Conservation (phyloP, 2,113 vertebrate species). For the Megalops atlanticus region DNA sequence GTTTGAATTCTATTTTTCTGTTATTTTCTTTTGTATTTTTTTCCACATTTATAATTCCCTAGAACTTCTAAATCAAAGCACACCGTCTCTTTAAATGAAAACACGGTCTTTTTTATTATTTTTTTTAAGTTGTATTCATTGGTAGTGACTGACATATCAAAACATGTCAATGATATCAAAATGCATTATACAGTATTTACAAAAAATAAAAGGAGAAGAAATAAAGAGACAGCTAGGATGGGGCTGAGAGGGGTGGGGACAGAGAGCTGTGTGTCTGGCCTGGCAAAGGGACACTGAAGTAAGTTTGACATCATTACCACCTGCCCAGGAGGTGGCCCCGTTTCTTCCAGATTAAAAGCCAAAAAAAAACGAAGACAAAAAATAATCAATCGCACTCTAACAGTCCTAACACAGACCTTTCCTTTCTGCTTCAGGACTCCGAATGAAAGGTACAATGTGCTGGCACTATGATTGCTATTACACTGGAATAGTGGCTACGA, state of each 20-base stretch:
- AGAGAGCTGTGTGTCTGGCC: constrained; percentile 43
- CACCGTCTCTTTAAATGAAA: constrained; percentile 67
- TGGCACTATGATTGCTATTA: background rate
- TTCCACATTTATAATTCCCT: constrained; percentile 46
- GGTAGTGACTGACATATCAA: constrained; percentile 79
- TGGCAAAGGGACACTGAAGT: constrained; percentile 45
- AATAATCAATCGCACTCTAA: background rate
- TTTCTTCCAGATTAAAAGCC: constrained; percentile 42
- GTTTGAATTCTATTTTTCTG: constrained; percentile 31
- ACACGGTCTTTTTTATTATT: constrained; percentile 56
- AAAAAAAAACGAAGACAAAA: background rate
- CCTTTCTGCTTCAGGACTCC: too few species aligned
- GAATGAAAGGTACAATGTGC: background rate
- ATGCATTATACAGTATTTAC: constrained; percentile 81
- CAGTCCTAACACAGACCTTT: too few species aligned
- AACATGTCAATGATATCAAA: constrained; percentile 83
- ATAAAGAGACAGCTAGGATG: constrained; percentile 26
- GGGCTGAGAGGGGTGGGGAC: constrained; percentile 27
- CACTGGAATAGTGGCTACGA: background rate
- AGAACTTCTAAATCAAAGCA: constrained; percentile 57
- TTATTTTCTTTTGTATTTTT: constrained; percentile 50
- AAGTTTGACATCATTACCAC: constrained; percentile 41
- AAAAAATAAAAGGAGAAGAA: constrained; percentile 51
- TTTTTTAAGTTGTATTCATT: constrained; percentile 75
- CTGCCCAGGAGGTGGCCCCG: constrained; percentile 50